Base-by-base conservation (phyloP, 1,140 invertebrate genomes). In the Nymphalis io region DNA sequence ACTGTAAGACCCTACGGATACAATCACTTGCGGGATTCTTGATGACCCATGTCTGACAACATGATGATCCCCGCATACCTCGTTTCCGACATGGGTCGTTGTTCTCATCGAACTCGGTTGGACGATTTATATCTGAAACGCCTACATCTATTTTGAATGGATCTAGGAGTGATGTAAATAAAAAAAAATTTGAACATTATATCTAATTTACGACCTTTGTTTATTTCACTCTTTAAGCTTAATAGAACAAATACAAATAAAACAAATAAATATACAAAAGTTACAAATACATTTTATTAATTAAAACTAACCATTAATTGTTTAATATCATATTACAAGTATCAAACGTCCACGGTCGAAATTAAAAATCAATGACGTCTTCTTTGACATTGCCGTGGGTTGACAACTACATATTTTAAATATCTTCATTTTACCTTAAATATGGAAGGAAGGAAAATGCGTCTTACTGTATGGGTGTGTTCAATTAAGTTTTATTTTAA, bases 21-120 rank as follows among this genome's bases (percentile, higher is more conserved):
- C 74, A 75, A 64, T 66, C 80, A 70, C 76, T 84, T 81, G 80
- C 75, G 18, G 78, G 74, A 78, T 79, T 81, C 74, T 74, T 81
- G 79, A 83, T 82, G 77, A 73, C 60, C 60, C 60, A 48, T 70
- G 68, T 71, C 68, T 58, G 73, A 72, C 55, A 72, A 71, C 67
- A 58, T 69, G 62, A 76, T 61, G 70, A 57, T 70, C 58, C 66
- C 57, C 27, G 16, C 44, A 58, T 68, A 61, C 18, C 58, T 68
- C 59, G 59, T 62, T 44, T 73, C 68, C 63, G 44, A 55, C 60
- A 62, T 33, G 57, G 58, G 58, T 68, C 59, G 66, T 68, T 68
- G 58, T 68, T 51, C 66, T 60, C 59, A 55, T 68, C 59, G 42
- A 61, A 61, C 66, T 60, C 58, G 20, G 16, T 39, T 23, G 27